Evolutionary conservation across 2,113 vertebrate species (phyloP).

Genomic region (Dissostichus mawsoni): DNA sequence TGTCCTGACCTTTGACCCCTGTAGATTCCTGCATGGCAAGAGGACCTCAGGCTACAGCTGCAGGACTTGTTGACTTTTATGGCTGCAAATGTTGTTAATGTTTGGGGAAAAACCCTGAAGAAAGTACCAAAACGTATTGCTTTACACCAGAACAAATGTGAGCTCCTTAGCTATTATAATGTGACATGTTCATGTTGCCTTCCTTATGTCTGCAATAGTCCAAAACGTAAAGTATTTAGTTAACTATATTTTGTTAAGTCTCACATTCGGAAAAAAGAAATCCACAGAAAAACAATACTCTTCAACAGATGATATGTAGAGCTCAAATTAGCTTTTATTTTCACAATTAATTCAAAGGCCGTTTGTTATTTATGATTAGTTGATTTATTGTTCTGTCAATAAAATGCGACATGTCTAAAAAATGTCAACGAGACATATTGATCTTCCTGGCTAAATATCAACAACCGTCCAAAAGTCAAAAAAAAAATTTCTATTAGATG

Average conservation of each 20-base stretch:
- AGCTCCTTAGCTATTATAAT: background rate
- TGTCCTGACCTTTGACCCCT: constrained; percentile 60
- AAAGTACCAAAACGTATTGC: background rate
- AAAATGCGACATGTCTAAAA: too few species aligned
- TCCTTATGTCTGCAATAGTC: background rate
- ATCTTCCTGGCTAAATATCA: too few species aligned
- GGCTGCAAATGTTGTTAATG: constrained; percentile 36
- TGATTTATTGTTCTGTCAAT: too few species aligned
- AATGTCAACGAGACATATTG: too few species aligned
- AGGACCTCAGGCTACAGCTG: constrained; percentile 36
- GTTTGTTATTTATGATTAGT: too few species aligned
- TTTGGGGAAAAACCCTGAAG: background rate
- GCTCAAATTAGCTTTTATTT: too few species aligned
- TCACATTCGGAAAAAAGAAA: background rate
- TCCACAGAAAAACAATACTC: too few species aligned
- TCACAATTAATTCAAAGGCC: too few species aligned
- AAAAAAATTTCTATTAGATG: too few species aligned
- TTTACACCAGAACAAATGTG: background rate
- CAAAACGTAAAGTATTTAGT: background rate
- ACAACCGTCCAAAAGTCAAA: too few species aligned
- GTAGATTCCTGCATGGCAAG: constrained; percentile 44
- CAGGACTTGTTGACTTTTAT: constrained; percentile 29
- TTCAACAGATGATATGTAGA: too few species aligned
- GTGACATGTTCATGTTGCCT: background rate
- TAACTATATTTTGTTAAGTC: background rate